Base-by-base conservation (phyloP, 2,113 vertebrate genomes). In the Mormyrus iriodes region DNA sequence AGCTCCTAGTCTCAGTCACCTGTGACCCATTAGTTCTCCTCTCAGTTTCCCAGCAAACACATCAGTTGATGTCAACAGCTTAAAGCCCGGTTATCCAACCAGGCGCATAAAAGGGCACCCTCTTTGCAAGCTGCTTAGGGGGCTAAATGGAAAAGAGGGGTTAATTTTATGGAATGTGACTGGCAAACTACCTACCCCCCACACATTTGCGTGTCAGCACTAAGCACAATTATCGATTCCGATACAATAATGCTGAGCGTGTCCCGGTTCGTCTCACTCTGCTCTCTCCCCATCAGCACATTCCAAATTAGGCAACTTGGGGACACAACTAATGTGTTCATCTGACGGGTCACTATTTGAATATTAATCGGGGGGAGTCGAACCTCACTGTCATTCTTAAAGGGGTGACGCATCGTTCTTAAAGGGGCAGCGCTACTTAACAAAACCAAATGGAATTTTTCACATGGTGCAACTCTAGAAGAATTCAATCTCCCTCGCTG, bases 171-270 rank as follows among this genome's bases (percentile, higher is more conserved):
- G 94, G 95, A 95, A 96, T 96, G 95, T 92, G 94, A 96, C 95
- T 96, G 96, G 95, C 95, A 94, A 94, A 93, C 95, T 95, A 94
- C 93, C 8, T 3, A 24, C n/a, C 61, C 95, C 95, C 95, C 96
- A 95, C 93, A 9, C 55, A 95, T 95, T 96, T 95, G 94, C 95
- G 93, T 96, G 96, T 97, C 96, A 97, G 97, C 97, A 97, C 96
- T 97, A 96, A 97, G 96, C 95, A 95, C 95, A 97, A 97, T 96
- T 97, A 97, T 98, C 95, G 97, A 98, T 97, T 96, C 96, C 95
- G 97, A 97, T 97, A 97, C 97, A 96, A 97, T 98, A 97, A 94
- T 97, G 97, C 97, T 97, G 97, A 98, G 95, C 95, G 95, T 95
- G 94, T 95, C 95, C 93, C 94, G 95, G 95, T 96, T 93, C 94